A percentile compares a stretch with the other conserved stretches of the same genome.
Conservation (phyloP, 2,797 vertebrate species). For the Loris lydekkerianus region DNA sequence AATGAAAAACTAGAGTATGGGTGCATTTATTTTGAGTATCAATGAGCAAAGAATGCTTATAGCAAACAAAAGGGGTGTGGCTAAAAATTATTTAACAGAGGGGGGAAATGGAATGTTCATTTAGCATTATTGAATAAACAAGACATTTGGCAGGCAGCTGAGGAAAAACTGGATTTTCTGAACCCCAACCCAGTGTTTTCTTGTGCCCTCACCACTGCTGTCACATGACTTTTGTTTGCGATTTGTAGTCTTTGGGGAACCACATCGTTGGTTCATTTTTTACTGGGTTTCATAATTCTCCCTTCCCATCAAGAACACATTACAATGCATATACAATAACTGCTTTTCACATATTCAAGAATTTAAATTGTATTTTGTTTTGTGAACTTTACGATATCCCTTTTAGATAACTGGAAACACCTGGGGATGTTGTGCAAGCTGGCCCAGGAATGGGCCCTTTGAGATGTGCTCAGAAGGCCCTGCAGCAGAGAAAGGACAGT, state of each 20-base stretch:
- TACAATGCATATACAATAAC: slow-evolving; percentile 26
- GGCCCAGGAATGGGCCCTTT: not conserved
- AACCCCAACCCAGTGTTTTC: not conserved
- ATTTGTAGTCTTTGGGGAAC: slow-evolving; percentile 70
- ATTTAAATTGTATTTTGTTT: slow-evolving; percentile 73
- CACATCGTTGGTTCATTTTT: slow-evolving; percentile 47
- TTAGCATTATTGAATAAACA: not conserved
- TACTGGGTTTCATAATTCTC: slow-evolving; percentile 66
- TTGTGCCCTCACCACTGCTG: slow-evolving; percentile 23
- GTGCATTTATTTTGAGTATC: slow-evolving; percentile 6
- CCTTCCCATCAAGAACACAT: slow-evolving; percentile 48
- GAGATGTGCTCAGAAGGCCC: not conserved
- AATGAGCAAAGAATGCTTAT: slow-evolving; percentile 50
- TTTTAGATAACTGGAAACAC: slow-evolving; percentile 70
- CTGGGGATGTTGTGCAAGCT: slow-evolving; percentile 58
- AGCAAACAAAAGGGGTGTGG: not conserved
- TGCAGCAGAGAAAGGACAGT: not conserved
- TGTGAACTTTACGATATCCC: slow-evolving; percentile 16
- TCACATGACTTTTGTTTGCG: slow-evolving; percentile 62
- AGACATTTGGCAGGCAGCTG: not conserved
- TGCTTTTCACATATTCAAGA: slow-evolving; percentile 61
- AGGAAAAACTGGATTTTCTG: not conserved
- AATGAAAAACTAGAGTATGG: not conserved
- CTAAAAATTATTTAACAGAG: not conserved
- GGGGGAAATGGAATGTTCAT: not conserved